phyloP scores from a whole-genome alignment of 2,113 vertebrate genomes.

The Ictidomys tridecemlineatus region DNA sequence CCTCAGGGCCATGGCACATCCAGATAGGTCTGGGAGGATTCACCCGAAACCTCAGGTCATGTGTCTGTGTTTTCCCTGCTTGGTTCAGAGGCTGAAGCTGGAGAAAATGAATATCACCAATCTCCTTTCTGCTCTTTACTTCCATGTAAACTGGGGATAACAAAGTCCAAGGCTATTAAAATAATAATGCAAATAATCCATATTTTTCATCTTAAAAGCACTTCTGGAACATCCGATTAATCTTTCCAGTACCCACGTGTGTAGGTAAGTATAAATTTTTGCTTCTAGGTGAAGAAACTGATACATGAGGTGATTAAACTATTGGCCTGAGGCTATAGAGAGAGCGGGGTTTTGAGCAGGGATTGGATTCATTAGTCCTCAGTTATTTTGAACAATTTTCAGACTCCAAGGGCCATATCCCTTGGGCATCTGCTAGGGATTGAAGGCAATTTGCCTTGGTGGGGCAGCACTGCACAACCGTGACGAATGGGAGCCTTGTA shows the following conservation, averaged over 20 bases:
- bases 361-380: slow-evolving; percentile 52
- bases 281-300: slow-evolving; percentile 66
- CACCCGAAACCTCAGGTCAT: background rate
- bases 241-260: slow-evolving; percentile 62
- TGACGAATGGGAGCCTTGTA: background rate
- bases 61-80: background rate
- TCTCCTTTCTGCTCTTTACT: background rate
- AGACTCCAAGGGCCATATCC: background rate
- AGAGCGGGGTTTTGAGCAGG: slow-evolving; percentile 31
- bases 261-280: slow-evolving; percentile 64
- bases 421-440: background rate
- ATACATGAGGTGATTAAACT: slow-evolving; percentile 71
- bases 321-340: slow-evolving; percentile 57
- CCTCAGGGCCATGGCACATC: background rate
- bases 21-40: background rate
- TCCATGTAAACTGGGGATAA: slow-evolving; percentile 9
- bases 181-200: slow-evolving; percentile 76
- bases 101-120: slow-evolving; percentile 58
- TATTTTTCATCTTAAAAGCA: slow-evolving; percentile 78
- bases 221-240: slow-evolving; percentile 63
- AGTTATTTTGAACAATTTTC: slow-evolving; percentile 53
- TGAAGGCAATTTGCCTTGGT: background rate
- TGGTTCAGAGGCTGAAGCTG: background rate
- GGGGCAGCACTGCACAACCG: too few relatives aligned
- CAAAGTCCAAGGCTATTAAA: slow-evolving; percentile 77